A percentile compares a stretch with the other conserved stretches of the same genome.
phyloP scores from a whole-genome alignment of 2,797 vertebrate species.

The Cirrhinus molitorella region DNA sequence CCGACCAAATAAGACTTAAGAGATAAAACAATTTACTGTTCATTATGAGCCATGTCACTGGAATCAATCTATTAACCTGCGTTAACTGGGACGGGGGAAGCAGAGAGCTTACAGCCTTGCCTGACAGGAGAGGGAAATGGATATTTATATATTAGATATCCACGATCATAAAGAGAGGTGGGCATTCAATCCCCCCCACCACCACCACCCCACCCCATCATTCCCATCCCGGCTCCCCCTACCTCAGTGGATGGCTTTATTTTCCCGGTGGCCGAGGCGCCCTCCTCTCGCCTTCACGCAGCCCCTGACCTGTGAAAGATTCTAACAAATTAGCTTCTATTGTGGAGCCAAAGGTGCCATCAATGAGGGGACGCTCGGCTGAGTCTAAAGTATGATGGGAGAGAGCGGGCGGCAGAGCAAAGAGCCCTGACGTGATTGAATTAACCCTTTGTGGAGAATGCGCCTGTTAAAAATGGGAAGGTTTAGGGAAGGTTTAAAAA shows the following conservation, averaged over 20 bases:
- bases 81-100: constrained; percentile 89
- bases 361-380: constrained; percentile 96
- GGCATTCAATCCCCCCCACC: constrained; percentile 92
- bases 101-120: constrained; percentile 77
- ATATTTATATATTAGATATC: constrained; percentile 86
- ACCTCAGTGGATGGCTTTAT: constrained; percentile 93
- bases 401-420: constrained; percentile 90
- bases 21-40: constrained; percentile 99
- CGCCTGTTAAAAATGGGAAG: constrained; percentile 73
- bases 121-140: constrained; percentile 78
- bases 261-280: constrained; percentile 88
- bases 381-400: constrained; percentile 98
- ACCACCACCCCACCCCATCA: constrained; percentile 19
- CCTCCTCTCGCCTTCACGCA: constrained; percentile 90
- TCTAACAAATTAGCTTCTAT: constrained; percentile 99
- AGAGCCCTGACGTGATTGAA: constrained; percentile 93
- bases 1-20: constrained; percentile 99
- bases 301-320: constrained; percentile 99
- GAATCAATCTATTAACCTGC: constrained; percentile 99
- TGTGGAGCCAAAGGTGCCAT: constrained; percentile 99
- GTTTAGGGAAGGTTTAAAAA: constrained; percentile 60
- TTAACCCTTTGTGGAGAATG: constrained; percentile 89
- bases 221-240: constrained; percentile 57
- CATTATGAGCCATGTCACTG: constrained; percentile 99
- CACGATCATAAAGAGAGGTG: constrained; percentile 90